These are phyloP conservation scores for Dynastes grantii DNA, from an alignment of 2,888 invertebrate species.

Conservation along the genomic window DNA sequence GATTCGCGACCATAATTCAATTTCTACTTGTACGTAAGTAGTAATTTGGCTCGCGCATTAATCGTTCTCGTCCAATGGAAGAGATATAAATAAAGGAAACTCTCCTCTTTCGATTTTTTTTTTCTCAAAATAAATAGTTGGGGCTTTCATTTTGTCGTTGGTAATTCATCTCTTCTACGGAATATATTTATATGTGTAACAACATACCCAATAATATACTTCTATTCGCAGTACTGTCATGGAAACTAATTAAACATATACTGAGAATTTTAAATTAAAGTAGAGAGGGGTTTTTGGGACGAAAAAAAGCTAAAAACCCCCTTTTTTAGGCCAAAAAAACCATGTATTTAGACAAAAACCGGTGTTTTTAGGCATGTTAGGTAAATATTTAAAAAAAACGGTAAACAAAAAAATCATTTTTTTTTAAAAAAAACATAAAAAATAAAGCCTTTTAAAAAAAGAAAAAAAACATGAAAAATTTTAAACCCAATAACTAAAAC, in stretches of 20 bases:
- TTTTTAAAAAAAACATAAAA: too few species aligned
- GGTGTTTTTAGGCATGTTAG: too few species aligned
- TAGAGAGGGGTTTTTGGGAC: too few species aligned
- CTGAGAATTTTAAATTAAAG: not conserved
- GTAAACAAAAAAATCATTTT: too few species aligned
- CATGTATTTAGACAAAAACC: too few species aligned
- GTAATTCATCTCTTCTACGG: not conserved
- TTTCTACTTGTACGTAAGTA: conserved; percentile 8
- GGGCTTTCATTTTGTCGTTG: not conserved
- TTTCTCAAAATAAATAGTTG: not conserved
- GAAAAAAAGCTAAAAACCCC: too few species aligned
- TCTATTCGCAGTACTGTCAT: not conserved
- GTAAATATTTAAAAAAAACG: too few species aligned
- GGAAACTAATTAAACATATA: not conserved
- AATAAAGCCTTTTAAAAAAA: too few species aligned
- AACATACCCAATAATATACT: not conserved
- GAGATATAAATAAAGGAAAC: conserved; percentile 6
- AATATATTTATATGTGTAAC: too few species aligned
- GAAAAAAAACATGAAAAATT: too few species aligned
- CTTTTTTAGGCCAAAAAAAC: too few species aligned
- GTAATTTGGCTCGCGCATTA: conserved; percentile 34
- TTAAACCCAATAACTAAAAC: too few species aligned
- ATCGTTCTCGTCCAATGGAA: conserved; percentile 19
- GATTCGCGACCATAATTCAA: conserved; percentile 28
- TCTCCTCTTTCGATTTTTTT: not conserved